phyloP scores from a whole-genome alignment of 1,140 invertebrate genomes.

The Sinella curviseta region DNA sequence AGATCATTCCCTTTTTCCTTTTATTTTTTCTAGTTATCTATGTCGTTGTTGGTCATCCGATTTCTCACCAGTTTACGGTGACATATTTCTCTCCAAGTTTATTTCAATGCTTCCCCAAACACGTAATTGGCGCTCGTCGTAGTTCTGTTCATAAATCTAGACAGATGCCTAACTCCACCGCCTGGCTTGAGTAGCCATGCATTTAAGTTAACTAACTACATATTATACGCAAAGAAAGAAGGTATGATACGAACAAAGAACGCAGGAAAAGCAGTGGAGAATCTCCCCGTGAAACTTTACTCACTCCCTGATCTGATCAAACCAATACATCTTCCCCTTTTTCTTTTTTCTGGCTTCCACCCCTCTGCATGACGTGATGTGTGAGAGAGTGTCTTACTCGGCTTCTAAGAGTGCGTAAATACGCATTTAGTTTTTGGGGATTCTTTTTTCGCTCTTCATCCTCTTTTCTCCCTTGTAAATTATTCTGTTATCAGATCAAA shows the following conservation, averaged over 20 bases:
- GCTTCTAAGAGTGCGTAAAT: neutral
- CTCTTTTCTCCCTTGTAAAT: slow-evolving; percentile 14
- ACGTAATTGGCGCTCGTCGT: slow-evolving; percentile 1
- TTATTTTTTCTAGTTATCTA: neutral
- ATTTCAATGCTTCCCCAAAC: neutral
- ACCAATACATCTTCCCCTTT: neutral
- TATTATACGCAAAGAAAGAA: neutral
- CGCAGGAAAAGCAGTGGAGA: too few relatives aligned
- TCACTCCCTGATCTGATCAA: too few relatives aligned
- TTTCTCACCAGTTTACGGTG: neutral
- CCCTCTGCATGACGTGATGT: neutral
- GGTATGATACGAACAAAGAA: too few relatives aligned
- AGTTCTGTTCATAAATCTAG: slow-evolving; percentile 13
- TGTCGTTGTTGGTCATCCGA: neutral
- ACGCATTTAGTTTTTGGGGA: neutral
- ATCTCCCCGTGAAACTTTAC: too few relatives aligned
- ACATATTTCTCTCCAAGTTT: neutral
- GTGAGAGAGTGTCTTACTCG: neutral
- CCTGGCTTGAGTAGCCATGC: neutral
- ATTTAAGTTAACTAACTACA: neutral
- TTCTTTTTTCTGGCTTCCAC: neutral
- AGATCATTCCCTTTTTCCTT: neutral
- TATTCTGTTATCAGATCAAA: slow-evolving; percentile 5
- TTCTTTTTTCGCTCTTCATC: neutral
- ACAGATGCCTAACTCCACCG: neutral